Conservation (phyloP, 1,140 invertebrate species). For the Tetranychus urticae region DNA sequence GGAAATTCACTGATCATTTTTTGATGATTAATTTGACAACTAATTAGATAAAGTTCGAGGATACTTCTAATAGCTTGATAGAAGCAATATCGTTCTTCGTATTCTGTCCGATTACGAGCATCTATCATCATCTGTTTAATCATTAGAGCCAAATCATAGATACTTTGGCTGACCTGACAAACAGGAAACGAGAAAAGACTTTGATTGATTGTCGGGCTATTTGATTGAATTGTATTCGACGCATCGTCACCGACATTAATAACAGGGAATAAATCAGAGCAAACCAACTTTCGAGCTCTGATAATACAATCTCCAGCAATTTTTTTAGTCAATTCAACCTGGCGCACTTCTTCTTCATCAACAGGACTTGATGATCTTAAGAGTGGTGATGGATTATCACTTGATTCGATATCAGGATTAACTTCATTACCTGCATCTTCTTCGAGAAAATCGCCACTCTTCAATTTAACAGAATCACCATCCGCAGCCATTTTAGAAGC, state of each 20-base stretch:
- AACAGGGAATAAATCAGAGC: not conserved
- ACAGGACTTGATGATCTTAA: too few relatives aligned
- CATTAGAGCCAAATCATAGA: not conserved
- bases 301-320: not conserved
- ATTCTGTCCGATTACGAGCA: not conserved
- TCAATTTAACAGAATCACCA: too few relatives aligned
- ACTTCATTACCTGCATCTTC: too few relatives aligned
- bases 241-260: not conserved
- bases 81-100: not conserved
- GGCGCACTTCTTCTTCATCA: too few relatives aligned
- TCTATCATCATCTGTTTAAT: not conserved
- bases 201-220: not conserved
- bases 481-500: too few relatives aligned
- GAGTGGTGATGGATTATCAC: too few relatives aligned
- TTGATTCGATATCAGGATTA: too few relatives aligned
- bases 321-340: not conserved
- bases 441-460: too few relatives aligned
- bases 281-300: not conserved
- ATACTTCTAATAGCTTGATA: constrained; percentile 35
- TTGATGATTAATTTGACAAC: constrained; percentile 51
- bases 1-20: constrained; percentile 51
- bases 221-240: not conserved
- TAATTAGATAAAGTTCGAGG: constrained; percentile 46
- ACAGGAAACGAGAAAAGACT: not conserved
- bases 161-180: not conserved